These are phyloP conservation scores for Excalfactoria chinensis DNA, from an alignment of 2,113 vertebrate genomes.

Conservation along the genomic window DNA sequence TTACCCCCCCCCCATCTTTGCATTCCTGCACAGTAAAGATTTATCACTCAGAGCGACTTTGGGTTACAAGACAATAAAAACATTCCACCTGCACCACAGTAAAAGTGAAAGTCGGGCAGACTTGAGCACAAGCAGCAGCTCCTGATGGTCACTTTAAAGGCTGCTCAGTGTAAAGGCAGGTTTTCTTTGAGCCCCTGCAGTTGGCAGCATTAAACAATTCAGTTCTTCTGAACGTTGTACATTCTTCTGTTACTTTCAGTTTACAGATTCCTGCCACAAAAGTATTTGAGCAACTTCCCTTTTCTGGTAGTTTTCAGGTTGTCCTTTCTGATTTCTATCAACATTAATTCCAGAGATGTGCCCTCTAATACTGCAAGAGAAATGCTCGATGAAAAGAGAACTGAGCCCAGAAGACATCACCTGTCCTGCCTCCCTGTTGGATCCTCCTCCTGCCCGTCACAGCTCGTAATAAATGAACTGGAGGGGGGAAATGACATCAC, in stretches of 20 bases:
- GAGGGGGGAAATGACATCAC: neutral
- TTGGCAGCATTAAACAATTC: neutral
- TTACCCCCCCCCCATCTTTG: neutral
- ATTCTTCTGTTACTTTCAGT: neutral
- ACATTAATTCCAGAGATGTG: neutral
- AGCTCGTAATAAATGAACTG: no score
- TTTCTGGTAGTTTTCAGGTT: neutral
- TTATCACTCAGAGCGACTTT: neutral
- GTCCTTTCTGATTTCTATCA: neutral
- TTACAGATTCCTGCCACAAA: neutral
- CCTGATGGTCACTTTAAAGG: neutral
- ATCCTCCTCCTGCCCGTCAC: neutral
- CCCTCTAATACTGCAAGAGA: neutral
- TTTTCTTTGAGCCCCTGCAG: neutral
- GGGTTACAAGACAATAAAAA: neutral
- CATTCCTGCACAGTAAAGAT: rapidly evolving
- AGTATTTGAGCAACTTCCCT: neutral
- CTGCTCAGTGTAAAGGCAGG: neutral
- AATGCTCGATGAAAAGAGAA: neutral
- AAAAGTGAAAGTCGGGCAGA: neutral
- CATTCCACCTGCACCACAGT: neutral
- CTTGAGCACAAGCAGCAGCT: neutral
- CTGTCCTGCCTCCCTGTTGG: neutral
- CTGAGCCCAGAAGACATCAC: rapidly evolving
- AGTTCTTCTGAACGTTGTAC: rapidly evolving